Base-by-base conservation (phyloP, 1,140 invertebrate genomes). In the Pseudomyrmex sp. region DNA sequence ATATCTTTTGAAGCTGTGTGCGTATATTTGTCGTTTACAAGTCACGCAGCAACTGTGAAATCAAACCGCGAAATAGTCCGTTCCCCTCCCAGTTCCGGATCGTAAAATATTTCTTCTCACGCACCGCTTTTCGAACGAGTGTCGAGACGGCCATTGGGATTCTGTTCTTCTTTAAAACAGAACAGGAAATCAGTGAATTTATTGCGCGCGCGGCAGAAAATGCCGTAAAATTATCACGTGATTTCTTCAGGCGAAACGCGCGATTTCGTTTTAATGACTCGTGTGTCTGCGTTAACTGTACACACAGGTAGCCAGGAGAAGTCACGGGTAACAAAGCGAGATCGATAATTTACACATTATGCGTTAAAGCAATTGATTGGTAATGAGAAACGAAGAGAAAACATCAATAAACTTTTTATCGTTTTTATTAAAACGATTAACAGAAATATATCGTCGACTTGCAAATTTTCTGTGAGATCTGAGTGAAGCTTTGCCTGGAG, bases 221-320 rank as follows among this genome's bases (percentile, higher is more conserved):
- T 74, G 20, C 44, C 15, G n/a, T 62, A 48, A 50, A 62, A 75
- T 74, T 75, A 52, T 75, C 15, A 62, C 35, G 8, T 0, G 58
- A 0, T 7, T 18, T 8, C 2, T 48, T 75, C 35, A 23, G 10
- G 58, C 72, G 9, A 74, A 59, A 74, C n/a, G 2, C 8, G 18
- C 18, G 44, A n/a, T 72, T 10, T 20, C 26, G 15, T 9, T 73
- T 58, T 59, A 18, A 59, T 18, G 10, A 26, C 26, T 44, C 26
- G 52, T 35, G 3, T 72, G 23, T 0, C 20, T 50, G 8, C 1
- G 63, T 20, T 20, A 58, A 58, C 9, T 52, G 50, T 54, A 26
- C 23, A 10, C n/a, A 18, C 8, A 58, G 12, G 3, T 12, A 35
- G 35, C 35, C 35, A 0, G 35, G 13, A 48, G 13, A 61, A 61